Evolutionary conservation across 2,797 vertebrate genomes (phyloP), one percentile per base, ranked within the genome.

Genomic region (Arctocebus calabarensis): DNA sequence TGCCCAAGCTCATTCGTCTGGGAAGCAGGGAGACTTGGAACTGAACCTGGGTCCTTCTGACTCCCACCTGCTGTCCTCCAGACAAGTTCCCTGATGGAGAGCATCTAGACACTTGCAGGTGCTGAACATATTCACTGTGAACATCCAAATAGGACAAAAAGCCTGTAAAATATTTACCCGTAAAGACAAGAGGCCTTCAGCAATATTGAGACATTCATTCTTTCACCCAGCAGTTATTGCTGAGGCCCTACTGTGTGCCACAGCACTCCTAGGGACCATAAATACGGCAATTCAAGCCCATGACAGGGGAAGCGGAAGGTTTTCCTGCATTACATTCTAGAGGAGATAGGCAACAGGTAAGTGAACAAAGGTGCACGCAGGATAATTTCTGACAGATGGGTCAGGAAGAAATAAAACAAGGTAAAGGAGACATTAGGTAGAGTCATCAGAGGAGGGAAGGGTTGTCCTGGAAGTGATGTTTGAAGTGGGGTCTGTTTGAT

Each of bases 61-160:
- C 9, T 90, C 5, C 7, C 2, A 1, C 27, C 11, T 17, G 12
- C 37, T 90, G 7, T 68, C n/a, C 32, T 74, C 45, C 19, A 57
- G n/a, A 22, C 48, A 45, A 25, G 32, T 52, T 71, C 32, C 45
- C 66, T 71, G 13, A 25, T 57, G 7, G 34, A 83, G 13, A 75
- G 3, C 25, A 34, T 74, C 37, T n/a, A 94, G 37, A 64, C 78
- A 82, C 23, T 19, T 84, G 13, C 13, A 61, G 2, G 19, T n/a
- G 74, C 32, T 55, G 16, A 78, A 83, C 79, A 61, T 17, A 37
- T 78, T 68, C 23, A 70, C 27, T 86, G 23, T 59, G 52, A 95
- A 93, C 88, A 66, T 64, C 74, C 45, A 64, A 64, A 85, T 45
- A 55, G 45, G 20, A 84, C 20, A 27, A 71, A 96, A 84, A 71